Conservation (phyloP, 2,797 vertebrate genomes). For the Distichodus sexfasciatus region DNA sequence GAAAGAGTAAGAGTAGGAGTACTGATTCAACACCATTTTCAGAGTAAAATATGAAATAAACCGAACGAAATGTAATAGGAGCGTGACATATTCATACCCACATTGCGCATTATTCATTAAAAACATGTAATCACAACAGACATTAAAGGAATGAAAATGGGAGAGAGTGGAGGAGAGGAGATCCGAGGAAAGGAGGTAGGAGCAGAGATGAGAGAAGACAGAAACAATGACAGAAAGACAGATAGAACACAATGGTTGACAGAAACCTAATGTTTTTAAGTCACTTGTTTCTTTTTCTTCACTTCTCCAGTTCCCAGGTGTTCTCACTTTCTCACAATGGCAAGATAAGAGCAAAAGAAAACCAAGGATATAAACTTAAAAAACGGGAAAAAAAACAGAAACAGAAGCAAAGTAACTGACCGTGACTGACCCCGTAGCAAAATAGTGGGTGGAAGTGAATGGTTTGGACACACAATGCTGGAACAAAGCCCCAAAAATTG, state of each 20-base stretch:
- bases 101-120: too few relatives aligned
- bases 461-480: neutral
- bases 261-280: too few relatives aligned
- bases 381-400: neutral
- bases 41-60: neutral
- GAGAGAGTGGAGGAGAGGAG: too few relatives aligned
- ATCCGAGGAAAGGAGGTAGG: too few relatives aligned
- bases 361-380: neutral
- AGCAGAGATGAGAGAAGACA: too few relatives aligned
- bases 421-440: neutral
- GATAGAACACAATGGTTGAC: too few relatives aligned
- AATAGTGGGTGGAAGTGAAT: neutral
- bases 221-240: too few relatives aligned
- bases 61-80: too few relatives aligned
- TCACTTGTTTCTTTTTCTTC: too few relatives aligned
- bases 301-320: neutral
- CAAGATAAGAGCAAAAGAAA: neutral
- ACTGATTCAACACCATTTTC: neutral
- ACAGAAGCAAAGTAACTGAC: neutral
- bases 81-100: too few relatives aligned
- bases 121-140: too few relatives aligned
- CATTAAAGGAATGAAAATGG: too few relatives aligned
- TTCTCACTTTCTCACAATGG: neutral
- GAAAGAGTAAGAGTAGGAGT: neutral
- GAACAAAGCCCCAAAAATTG: neutral